phyloP scores from a whole-genome alignment of 2,888 invertebrate genomes.

The Tiliacea aurago region DNA sequence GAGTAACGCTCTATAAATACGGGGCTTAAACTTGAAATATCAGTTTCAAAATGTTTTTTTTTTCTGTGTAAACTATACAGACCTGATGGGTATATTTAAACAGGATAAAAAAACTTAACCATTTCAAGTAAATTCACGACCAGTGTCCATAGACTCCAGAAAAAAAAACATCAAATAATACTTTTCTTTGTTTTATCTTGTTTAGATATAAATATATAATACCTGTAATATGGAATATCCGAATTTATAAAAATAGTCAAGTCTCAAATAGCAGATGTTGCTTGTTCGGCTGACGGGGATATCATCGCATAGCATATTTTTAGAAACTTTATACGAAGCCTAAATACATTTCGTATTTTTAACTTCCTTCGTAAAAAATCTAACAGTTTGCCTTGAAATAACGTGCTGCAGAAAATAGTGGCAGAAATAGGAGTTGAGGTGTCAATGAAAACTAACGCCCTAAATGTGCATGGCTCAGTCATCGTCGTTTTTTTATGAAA shows the following conservation, averaged over 20 bases:
- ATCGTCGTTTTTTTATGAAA: background rate
- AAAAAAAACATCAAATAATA: too few relatives aligned
- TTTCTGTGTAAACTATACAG: too few relatives aligned
- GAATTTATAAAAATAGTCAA: constrained; percentile 19
- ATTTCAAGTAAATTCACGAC: too few relatives aligned
- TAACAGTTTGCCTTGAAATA: constrained; percentile 16
- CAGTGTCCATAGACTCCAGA: too few relatives aligned
- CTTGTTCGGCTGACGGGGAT: constrained; percentile 18
- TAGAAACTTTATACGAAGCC: constrained; percentile 34
- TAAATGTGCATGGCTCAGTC: constrained; percentile 1
- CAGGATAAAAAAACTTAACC: too few relatives aligned
- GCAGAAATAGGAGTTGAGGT: too few relatives aligned
- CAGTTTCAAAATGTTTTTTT: too few relatives aligned
- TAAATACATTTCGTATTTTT: constrained; percentile 42
- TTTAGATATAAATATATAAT: too few relatives aligned
- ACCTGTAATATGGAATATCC: background rate
- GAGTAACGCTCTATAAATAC: too few relatives aligned
- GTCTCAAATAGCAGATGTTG: constrained; percentile 36
- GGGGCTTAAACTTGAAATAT: too few relatives aligned
- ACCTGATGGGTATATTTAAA: too few relatives aligned
- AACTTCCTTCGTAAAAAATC: constrained; percentile 24
- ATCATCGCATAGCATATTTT: constrained; percentile 37
- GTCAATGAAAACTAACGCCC: constrained; percentile 1
- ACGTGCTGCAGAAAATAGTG: constrained; percentile 7
- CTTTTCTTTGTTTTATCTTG: too few relatives aligned